Evolutionary conservation across 2,888 invertebrate genomes (phyloP), one percentile per base, ranked within the genome.

Genomic region (Lasioglossum marginatum): DNA sequence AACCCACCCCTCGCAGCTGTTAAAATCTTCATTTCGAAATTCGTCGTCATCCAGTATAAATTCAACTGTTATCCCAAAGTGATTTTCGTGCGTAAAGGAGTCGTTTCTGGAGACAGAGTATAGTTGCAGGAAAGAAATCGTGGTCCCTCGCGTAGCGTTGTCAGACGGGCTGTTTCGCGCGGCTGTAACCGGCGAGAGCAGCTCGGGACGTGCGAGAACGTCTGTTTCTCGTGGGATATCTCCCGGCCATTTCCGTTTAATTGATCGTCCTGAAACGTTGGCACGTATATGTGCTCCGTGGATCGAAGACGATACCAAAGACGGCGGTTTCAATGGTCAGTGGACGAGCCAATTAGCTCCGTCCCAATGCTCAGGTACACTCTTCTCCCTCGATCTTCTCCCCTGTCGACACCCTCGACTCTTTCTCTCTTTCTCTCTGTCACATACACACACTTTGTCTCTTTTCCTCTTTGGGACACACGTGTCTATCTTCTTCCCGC

Each of bases 271-370:
- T 89, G 91, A 91, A 90, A 85, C 88, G 90, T 89, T 91, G 90
- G 88, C 93, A 90, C 91, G 92, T 92, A 88, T 90, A 92, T 90
- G 92, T 92, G 92, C 84, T 83, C 90, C 81, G 85, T 90, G 89
- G 88, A 91, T 91, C 91, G 89, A 83, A 89, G 84, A 79, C 89
- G 90, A 90, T 91, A 89, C 85, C 86, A 76, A 63, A 88, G 87
- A 89, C 90, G 92, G 89, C 88, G 91, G 85, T 88, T 90, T 92
- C 93, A 93, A 93, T 93, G 94, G 91, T 92, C 93, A 93, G 91
- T 91, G 92, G 92, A 93, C 93, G 93, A 92, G 94, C 94, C 94
- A 94, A 94, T 94, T 94, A 94, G 94, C 93, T 92, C 91, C 92
- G 91, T 92, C 88, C 92, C 88, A 93, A 94, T 93, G 93, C 94